These are phyloP conservation scores for Cololabis saira DNA, from an alignment of 2,113 vertebrate genomes.

Conservation along the genomic window DNA sequence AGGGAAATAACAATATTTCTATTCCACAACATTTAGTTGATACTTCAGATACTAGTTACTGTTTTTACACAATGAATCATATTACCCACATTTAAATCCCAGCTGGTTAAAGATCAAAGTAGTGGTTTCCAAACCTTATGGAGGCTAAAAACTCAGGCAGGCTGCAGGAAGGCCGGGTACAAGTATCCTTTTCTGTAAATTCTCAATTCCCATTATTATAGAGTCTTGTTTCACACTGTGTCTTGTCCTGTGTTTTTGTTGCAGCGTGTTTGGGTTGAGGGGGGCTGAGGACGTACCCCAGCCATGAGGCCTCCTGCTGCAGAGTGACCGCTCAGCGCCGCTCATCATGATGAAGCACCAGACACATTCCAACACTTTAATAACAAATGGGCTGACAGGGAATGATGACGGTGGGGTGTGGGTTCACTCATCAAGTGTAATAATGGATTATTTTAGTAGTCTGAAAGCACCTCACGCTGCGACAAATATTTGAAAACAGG, in stretches of 20 bases:
- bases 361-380: conserved; percentile 82
- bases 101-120: too few species aligned
- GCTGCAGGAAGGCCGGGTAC: too few species aligned
- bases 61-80: too few species aligned
- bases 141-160: too few species aligned
- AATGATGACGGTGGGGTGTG: conserved; percentile 54
- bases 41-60: too few species aligned
- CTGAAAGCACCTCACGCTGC: conserved; percentile 7
- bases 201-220: too few species aligned
- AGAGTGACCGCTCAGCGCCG: conserved; percentile 69
- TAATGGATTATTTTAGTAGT: conserved; percentile 42
- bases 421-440: conserved; percentile 55
- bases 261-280: neutral
- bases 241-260: conserved; percentile 16
- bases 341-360: conserved; percentile 78
- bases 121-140: too few species aligned
- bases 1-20: too few species aligned
- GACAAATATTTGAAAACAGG: conserved; percentile 17
- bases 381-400: conserved; percentile 80
- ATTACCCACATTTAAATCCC: too few species aligned
- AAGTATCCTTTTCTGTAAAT: too few species aligned
- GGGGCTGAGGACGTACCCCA: conserved; percentile 39
- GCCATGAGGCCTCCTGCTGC: conserved; percentile 76
- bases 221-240: neutral
- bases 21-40: too few species aligned